Evolutionary conservation across 2,888 invertebrate genomes (phyloP), one percentile per base, ranked within the genome.

Genomic region (Epirrhoe alternata): DNA sequence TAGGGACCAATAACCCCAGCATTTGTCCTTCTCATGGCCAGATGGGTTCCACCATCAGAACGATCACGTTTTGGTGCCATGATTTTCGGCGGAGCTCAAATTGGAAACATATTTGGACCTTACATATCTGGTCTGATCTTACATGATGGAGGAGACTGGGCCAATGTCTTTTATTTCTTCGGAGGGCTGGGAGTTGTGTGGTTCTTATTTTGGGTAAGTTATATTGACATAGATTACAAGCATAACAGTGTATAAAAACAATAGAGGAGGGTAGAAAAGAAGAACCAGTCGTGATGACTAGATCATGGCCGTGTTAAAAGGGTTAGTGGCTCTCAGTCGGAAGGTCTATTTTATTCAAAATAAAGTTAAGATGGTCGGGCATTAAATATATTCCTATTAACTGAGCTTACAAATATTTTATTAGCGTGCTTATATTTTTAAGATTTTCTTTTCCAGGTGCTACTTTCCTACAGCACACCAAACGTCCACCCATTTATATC

Each of bases 1-100:
- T 72, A 95, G 95, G 95, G 95, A 47, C 93, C 94, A 10, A 94
- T 94, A 0, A 95, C 94, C 68, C 95, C 94, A 52, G 95, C 95
- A 0, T 94, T 96, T 83, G 94, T 95, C 10, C 85, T 94, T 0
- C 77, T 95, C 7, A 80, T 95, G 69, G 94, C 95, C 0, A 87
- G 94, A 76, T 95, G 95, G 95, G 92, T 94, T 0, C 94, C 95
- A 0, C 93, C 94, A 0, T 77, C 88, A 5, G 95, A 95, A 73
- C 82, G 95, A 38, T 94, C 94, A 5, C 82, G 90, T 51, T 88
- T 95, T 49, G 94, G 95, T 0, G 94, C 95, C 0, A 91, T 95
- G 81, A 94, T 95, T 61, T 95, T 95, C 64, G 94, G 95, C 33
- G 95, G 95, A 0, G 93, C 94, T 3, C 93, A 94, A 78, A 77